phyloP scores from a whole-genome alignment of 2,888 invertebrate genomes.

The Zygogramma bicolorata region DNA sequence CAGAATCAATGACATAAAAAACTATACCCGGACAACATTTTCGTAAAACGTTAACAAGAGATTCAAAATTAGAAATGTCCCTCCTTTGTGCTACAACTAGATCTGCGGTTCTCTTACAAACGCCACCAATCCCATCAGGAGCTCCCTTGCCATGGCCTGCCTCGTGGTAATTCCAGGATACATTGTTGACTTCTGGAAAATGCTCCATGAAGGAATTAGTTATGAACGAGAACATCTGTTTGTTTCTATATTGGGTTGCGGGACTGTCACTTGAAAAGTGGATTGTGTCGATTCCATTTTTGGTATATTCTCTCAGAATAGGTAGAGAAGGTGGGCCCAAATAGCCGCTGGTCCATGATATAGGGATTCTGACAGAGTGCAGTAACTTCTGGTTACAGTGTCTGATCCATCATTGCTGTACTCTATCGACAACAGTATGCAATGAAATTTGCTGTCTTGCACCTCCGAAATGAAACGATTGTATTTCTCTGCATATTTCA shows the following conservation, averaged over 20 bases:
- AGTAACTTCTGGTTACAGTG: neutral
- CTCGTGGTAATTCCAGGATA: slow-evolving; percentile 12
- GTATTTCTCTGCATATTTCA: slow-evolving; percentile 14
- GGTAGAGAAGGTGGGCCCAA: neutral
- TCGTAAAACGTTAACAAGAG: neutral
- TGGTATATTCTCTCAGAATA: neutral
- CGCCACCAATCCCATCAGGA: slow-evolving; percentile 9
- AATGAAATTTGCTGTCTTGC: slow-evolving; percentile 9
- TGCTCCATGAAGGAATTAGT: neutral
- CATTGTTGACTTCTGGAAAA: neutral
- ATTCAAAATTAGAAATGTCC: neutral
- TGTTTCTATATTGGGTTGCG: slow-evolving; percentile 5
- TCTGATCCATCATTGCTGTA: neutral
- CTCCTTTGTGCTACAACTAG: too few species aligned
- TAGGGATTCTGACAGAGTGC: neutral
- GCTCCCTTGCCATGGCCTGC: slow-evolving; percentile 17
- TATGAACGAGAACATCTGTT: neutral
- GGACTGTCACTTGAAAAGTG: slow-evolving; percentile 1
- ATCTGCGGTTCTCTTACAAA: neutral
- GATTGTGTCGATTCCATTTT: neutral
- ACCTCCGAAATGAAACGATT: slow-evolving; percentile 14
- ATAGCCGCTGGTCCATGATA: neutral
- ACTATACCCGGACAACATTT: neutral
- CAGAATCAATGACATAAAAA: neutral
- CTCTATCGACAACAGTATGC: slow-evolving; percentile 3